Evolutionary conservation across 2,113 vertebrate species (phyloP).

Genomic region (Gymnobelideus leadbeateri): DNA sequence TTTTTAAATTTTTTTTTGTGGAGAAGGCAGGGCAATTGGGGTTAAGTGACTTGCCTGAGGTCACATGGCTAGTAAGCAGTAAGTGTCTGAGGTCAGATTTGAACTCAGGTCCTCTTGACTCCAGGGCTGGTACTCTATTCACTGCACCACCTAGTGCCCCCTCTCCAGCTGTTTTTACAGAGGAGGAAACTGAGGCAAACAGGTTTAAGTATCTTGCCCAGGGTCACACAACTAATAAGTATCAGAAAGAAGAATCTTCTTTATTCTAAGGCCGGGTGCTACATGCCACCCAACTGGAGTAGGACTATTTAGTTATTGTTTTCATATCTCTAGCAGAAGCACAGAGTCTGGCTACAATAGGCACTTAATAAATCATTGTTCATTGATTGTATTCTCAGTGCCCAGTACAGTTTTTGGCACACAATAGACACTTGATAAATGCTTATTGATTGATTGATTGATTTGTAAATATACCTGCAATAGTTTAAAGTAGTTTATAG

Average conservation of each 20-base stretch:
- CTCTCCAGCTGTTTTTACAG: neutral
- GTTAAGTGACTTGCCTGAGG: too few species aligned
- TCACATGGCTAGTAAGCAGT: too few species aligned
- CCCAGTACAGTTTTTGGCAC: neutral
- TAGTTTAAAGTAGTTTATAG: neutral
- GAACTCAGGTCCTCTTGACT: too few species aligned
- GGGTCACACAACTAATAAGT: neutral
- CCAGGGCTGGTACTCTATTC: too few species aligned
- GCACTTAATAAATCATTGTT: neutral
- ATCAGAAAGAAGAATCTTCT: neutral
- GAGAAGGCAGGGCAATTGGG: too few species aligned
- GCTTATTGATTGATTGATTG: neutral
- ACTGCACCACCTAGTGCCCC: too few species aligned
- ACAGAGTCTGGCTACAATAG: neutral
- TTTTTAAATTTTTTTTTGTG: neutral
- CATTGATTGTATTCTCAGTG: neutral
- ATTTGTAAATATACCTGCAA: neutral
- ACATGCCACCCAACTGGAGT: neutral
- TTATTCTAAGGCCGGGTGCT: neutral
- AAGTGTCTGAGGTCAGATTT: too few species aligned
- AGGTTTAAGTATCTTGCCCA: neutral
- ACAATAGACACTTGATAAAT: neutral
- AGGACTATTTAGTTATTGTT: neutral
- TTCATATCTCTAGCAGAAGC: neutral
- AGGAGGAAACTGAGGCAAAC: neutral